These are phyloP conservation scores for Synchiropus splendidus DNA, from an alignment of 2,113 vertebrate genomes.

Conservation along the genomic window DNA sequence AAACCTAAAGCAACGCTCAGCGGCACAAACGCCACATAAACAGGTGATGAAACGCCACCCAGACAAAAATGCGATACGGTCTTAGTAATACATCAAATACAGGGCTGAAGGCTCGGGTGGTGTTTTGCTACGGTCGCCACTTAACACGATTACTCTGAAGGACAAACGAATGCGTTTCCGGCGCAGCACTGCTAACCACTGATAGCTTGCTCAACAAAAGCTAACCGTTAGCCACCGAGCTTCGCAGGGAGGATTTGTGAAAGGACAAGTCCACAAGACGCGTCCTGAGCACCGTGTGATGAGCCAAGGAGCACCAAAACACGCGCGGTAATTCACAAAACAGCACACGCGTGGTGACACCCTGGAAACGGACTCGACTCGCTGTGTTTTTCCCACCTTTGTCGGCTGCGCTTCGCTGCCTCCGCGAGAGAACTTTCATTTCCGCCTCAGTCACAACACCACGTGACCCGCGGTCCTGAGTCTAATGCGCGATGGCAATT, in stretches of 20 bases:
- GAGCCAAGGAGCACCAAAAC: too few relatives aligned
- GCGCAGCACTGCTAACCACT: not conserved
- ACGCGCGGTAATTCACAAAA: not conserved
- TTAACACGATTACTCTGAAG: slow-evolving; percentile 12
- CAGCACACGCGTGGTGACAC: not conserved
- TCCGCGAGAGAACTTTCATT: slow-evolving; percentile 1
- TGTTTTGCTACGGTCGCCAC: not conserved
- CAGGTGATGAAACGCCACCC: too few relatives aligned
- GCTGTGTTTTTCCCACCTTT: not conserved
- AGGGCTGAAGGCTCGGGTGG: fast-evolving
- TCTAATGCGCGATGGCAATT: too few relatives aligned
- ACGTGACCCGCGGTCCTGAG: not conserved
- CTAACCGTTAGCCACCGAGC: slow-evolving; percentile 46
- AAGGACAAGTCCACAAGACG: slow-evolving; percentile 27
- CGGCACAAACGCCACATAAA: not conserved
- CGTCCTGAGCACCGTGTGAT: slow-evolving; percentile 1
- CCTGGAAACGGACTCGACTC: not conserved
- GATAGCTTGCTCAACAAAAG: slow-evolving; percentile 5
- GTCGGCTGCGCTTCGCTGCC: not conserved
- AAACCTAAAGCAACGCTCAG: not conserved
- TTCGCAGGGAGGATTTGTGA: slow-evolving; percentile 11
- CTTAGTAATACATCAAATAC: too few relatives aligned
- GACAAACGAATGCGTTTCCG: not conserved
- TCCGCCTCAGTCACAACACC: slow-evolving; percentile 1
- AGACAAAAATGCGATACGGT: fast-evolving